Evolutionary conservation across 2,888 invertebrate species (phyloP).

Genomic region (Drosophila anomalipes): DNA sequence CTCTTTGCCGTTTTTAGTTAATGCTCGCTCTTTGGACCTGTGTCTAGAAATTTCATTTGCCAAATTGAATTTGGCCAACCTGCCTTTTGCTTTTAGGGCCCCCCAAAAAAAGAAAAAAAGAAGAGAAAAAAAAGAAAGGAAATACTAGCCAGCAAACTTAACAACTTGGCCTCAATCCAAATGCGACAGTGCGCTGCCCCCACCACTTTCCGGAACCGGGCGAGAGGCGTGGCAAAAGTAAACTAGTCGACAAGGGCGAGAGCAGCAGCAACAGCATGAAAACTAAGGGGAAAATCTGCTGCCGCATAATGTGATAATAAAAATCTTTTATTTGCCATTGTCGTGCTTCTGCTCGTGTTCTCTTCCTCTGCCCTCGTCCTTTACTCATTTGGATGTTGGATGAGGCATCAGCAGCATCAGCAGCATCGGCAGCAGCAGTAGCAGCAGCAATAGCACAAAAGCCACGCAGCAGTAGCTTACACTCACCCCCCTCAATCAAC

Average conservation of each 20-base stretch:
- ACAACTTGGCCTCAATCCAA: conserved; percentile 66
- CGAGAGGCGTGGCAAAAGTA: conserved; percentile 36
- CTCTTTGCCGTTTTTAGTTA: conserved; percentile 18
- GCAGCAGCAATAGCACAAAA: conserved; percentile 19
- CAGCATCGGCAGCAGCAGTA: not conserved
- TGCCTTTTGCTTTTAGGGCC: conserved; percentile 57
- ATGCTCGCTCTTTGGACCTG: conserved; percentile 40
- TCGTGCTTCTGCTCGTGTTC: conserved; percentile 34
- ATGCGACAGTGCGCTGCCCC: conserved; percentile 32
- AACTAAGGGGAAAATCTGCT: conserved; percentile 66
- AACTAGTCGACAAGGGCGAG: conserved; percentile 42
- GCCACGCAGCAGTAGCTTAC: conserved; percentile 43
- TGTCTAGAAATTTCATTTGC: conserved; percentile 70
- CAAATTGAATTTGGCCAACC: conserved; percentile 77
- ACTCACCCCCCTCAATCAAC: conserved; percentile 1
- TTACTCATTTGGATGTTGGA: conserved; percentile 44
- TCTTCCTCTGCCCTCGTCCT: conserved; percentile 19
- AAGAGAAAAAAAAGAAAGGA: not conserved
- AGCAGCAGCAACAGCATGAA: conserved; percentile 5
- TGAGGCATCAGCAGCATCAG: conserved; percentile 13
- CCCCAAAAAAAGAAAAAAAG: not conserved
- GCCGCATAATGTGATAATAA: conserved; percentile 80
- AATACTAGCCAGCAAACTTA: conserved; percentile 38
- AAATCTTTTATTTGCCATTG: conserved; percentile 79
- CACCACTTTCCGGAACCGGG: not conserved